Conservation (phyloP, 2,888 invertebrate genomes). For the Drosophila atripex region DNA sequence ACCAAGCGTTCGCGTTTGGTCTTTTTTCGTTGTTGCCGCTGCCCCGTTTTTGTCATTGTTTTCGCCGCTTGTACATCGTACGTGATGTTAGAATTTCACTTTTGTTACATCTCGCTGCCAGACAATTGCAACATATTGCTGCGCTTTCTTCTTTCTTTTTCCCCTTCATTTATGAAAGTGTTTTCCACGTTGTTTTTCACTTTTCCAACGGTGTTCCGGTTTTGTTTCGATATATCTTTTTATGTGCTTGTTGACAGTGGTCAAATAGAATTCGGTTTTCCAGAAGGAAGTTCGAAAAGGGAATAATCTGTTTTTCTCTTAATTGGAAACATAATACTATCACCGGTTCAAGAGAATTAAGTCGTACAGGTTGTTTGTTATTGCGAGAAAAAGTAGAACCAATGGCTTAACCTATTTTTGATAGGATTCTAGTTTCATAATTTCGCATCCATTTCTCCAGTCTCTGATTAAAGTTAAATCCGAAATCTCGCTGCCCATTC, state of each 20-base stretch:
- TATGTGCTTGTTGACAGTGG: conserved; percentile 51
- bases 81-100: conserved; percentile 69
- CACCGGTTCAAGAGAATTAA: not conserved
- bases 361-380: no score
- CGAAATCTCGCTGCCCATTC: no score
- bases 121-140: conserved; percentile 72
- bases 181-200: conserved; percentile 25
- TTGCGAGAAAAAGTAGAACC: not conserved
- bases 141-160: conserved; percentile 35
- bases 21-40: conserved; percentile 14
- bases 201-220: conserved; percentile 1
- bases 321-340: conserved; percentile 10
- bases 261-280: conserved; percentile 52
- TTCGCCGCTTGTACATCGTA: conserved; percentile 36
- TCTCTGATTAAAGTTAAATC: not conserved
- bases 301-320: conserved; percentile 4
- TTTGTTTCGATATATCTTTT: conserved; percentile 22
- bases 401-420: not conserved
- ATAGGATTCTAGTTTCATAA: not conserved
- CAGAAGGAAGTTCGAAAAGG: conserved; percentile 1
- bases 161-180: conserved; percentile 22
- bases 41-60: conserved; percentile 10
- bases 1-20: conserved; percentile 24
- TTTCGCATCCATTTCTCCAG: not conserved
- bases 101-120: conserved; percentile 55